Percentiles rank a stretch among this genome's conserved stretches.
These are phyloP conservation scores for Drosophila borborema DNA, from an alignment of 2,888 invertebrate species.

Conservation along the genomic window DNA sequence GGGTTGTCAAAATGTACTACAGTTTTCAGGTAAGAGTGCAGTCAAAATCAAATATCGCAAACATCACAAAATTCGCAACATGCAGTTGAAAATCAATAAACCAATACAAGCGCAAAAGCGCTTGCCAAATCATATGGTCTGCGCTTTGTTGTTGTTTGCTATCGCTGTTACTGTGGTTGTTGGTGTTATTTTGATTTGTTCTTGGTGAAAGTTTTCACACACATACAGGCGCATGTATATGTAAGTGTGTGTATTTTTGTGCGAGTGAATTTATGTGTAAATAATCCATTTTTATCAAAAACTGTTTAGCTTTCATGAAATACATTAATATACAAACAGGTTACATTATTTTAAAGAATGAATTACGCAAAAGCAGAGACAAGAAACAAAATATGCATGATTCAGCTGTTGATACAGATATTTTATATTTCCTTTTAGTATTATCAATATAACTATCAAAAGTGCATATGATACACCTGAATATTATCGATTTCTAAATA, in stretches of 20 bases:
- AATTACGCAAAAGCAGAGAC: not conserved
- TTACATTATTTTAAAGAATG: not conserved
- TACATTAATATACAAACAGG: not conserved
- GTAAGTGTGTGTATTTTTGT: not conserved
- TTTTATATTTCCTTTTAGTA: not conserved
- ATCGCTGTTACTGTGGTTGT: constrained; percentile 28
- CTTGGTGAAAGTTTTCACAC: constrained; percentile 73
- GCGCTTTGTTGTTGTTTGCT: constrained; percentile 35
- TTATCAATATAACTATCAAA: not conserved
- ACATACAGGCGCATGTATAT: constrained; percentile 17
- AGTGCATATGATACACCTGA: not conserved
- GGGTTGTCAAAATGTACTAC: constrained; percentile 99
- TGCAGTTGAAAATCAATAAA: constrained; percentile 73
- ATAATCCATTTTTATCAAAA: constrained; percentile 1
- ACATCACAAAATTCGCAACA: constrained; percentile 1
- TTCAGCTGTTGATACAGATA: not conserved
- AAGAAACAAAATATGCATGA: not conserved
- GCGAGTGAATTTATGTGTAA: constrained; percentile 8
- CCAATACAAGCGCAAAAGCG: constrained; percentile 72
- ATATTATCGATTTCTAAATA: not conserved
- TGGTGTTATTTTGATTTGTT: constrained; percentile 58
- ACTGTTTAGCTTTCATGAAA: not conserved
- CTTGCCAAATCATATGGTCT: constrained; percentile 76
- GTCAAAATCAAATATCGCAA: constrained; percentile 1
- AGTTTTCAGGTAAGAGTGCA: constrained; percentile 90